These are phyloP conservation scores for Leptinotarsa haldemani DNA, from an alignment of 2,888 invertebrate species.

Conservation along the genomic window DNA sequence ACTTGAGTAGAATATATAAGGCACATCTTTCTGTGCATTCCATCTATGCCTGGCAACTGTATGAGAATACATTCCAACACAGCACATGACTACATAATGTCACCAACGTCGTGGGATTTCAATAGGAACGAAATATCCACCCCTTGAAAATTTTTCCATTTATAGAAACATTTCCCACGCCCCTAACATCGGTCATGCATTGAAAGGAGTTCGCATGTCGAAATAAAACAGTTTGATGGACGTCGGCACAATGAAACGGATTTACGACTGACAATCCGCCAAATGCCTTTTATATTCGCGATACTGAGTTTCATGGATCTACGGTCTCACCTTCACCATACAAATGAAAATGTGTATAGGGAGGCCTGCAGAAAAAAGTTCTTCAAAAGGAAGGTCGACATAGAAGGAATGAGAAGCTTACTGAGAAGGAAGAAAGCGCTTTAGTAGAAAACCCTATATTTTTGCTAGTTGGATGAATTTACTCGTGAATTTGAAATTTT, in stretches of 20 bases:
- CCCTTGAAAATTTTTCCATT: neutral
- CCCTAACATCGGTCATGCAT: neutral
- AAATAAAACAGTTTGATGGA: slow-evolving; percentile 4
- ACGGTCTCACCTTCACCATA: neutral
- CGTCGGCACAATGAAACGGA: neutral
- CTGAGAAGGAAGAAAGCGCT: no score
- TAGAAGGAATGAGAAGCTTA: no score
- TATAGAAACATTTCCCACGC: neutral
- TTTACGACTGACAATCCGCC: neutral
- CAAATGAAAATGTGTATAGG: neutral
- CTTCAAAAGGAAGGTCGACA: no score
- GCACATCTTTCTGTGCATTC: no score
- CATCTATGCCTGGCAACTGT: no score
- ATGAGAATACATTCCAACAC: no score
- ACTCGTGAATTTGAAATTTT: no score
- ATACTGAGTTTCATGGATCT: neutral
- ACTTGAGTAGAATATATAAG: no score
- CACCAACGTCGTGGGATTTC: neutral
- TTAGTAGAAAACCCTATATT: no score
- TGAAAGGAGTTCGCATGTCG: slow-evolving; percentile 1
- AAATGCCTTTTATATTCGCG: neutral
- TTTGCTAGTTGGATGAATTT: no score
- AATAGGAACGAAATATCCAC: neutral
- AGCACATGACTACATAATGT: neutral
- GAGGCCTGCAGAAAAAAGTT: neutral